Percentiles rank a stretch among this genome's conserved stretches.
Evolutionary conservation across 2,113 vertebrate genomes (phyloP).

Genomic region (Rhegmatorhina hoffmannsi): DNA sequence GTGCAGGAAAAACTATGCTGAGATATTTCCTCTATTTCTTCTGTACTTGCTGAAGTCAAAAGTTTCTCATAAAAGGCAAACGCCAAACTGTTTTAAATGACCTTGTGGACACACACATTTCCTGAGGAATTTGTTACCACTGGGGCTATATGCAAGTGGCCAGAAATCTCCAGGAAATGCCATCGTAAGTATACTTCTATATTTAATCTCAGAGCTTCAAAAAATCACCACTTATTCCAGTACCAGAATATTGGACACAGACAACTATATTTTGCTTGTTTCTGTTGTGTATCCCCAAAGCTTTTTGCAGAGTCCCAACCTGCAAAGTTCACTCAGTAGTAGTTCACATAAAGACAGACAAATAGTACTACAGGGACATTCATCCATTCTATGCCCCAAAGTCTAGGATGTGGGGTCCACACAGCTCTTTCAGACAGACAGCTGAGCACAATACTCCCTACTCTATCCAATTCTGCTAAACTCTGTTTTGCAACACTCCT

Average conservation of each 20-base stretch:
- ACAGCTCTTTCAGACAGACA: not conserved
- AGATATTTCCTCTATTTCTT: constrained; percentile 21
- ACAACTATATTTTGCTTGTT: not conserved
- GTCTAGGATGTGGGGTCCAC: not conserved
- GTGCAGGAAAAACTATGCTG: not conserved
- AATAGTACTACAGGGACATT: not conserved
- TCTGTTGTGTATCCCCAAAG: not conserved
- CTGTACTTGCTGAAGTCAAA: not conserved
- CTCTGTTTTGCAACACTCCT: not conserved
- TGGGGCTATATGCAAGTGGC: not conserved
- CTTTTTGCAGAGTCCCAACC: not conserved
- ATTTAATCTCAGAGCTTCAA: not conserved
- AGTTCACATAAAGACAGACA: not conserved
- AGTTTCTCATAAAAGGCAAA: constrained; percentile 41
- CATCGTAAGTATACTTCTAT: not conserved
- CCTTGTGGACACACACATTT: not conserved
- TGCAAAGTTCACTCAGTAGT: not conserved
- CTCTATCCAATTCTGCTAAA: not conserved
- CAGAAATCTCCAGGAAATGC: constrained; percentile 25
- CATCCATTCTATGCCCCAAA: not conserved
- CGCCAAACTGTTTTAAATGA: not conserved
- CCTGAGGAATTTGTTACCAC: constrained; percentile 41
- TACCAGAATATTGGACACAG: not conserved
- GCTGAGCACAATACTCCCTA: not conserved
- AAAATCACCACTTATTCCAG: not conserved